A percentile compares a stretch with the other conserved stretches of the same genome.
Conservation (phyloP, 2,888 invertebrate species). For the Pachydiplax longipennis region DNA sequence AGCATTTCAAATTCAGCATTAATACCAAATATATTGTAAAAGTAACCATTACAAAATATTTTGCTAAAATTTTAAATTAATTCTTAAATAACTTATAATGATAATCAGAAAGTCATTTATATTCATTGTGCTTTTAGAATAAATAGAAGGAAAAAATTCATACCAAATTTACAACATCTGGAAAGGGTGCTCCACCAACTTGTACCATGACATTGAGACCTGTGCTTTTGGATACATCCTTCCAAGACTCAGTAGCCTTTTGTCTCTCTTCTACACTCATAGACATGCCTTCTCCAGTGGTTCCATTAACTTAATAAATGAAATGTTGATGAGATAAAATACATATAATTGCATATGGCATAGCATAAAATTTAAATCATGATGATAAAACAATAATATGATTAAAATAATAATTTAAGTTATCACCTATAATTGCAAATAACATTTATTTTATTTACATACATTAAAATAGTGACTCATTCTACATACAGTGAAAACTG, state of each 20-base stretch:
- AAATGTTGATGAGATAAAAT: not conserved
- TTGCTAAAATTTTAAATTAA: not conserved
- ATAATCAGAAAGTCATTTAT: too few relatives aligned
- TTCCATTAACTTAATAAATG: conserved; percentile 73
- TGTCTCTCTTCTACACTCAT: conserved; percentile 74
- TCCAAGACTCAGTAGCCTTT: conserved; percentile 70
- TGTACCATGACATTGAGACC: conserved; percentile 72
- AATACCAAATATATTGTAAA: too few relatives aligned
- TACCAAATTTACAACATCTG: conserved; percentile 74
- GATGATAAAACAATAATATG: too few relatives aligned
- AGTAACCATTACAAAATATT: not conserved
- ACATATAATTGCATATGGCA: too few relatives aligned
- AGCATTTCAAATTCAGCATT: not conserved
- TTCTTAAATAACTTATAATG: too few relatives aligned
- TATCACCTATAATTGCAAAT: too few relatives aligned
- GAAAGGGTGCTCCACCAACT: conserved; percentile 73
- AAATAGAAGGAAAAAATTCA: conserved; percentile 50
- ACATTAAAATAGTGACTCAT: too few relatives aligned
- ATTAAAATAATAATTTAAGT: too few relatives aligned
- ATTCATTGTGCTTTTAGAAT: too few relatives aligned
- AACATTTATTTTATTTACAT: too few relatives aligned
- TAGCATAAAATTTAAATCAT: too few relatives aligned
- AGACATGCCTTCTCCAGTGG: conserved; percentile 78
- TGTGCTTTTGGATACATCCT: conserved; percentile 49
- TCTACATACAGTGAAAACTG: too few relatives aligned